These are phyloP conservation scores for Zaprionus tsacasi DNA, from an alignment of 1,140 invertebrate species.

Conservation along the genomic window DNA sequence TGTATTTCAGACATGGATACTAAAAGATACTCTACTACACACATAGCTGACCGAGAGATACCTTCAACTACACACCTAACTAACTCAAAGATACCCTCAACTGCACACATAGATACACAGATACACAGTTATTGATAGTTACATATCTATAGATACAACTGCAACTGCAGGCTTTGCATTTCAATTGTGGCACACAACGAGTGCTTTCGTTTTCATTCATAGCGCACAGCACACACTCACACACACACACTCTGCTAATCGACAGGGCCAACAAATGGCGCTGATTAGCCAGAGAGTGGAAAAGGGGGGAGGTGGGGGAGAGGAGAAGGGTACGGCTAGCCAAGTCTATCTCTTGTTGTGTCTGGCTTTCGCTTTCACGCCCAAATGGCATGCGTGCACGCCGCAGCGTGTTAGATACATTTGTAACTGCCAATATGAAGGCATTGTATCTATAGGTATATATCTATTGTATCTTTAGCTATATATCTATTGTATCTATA, in stretches of 20 bases:
- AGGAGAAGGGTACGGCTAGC: too few relatives aligned
- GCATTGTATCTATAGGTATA: neutral
- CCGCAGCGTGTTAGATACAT: neutral
- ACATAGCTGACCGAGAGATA: neutral
- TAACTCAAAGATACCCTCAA: conserved; percentile 14
- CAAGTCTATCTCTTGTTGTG: conserved; percentile 21
- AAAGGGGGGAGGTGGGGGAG: too few relatives aligned
- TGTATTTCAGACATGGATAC: too few relatives aligned
- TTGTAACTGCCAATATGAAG: neutral
- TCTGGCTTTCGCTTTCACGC: conserved; percentile 48
- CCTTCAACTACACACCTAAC: neutral
- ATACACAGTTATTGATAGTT: conserved; percentile 1
- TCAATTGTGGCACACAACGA: conserved; percentile 56
- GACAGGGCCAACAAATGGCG: conserved; percentile 49
- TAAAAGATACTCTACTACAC: neutral
- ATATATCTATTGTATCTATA: neutral
- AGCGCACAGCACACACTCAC: too few relatives aligned
- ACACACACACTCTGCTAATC: conserved; percentile 36
- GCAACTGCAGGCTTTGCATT: conserved; percentile 62
- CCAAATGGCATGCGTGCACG: conserved; percentile 32
- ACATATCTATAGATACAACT: conserved; percentile 10
- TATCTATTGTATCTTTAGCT: neutral
- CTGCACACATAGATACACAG: neutral
- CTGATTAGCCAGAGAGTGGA: conserved; percentile 34
- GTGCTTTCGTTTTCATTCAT: conserved; percentile 53